Conservation (phyloP, 2,888 invertebrate genomes). For the Leucania comma region DNA sequence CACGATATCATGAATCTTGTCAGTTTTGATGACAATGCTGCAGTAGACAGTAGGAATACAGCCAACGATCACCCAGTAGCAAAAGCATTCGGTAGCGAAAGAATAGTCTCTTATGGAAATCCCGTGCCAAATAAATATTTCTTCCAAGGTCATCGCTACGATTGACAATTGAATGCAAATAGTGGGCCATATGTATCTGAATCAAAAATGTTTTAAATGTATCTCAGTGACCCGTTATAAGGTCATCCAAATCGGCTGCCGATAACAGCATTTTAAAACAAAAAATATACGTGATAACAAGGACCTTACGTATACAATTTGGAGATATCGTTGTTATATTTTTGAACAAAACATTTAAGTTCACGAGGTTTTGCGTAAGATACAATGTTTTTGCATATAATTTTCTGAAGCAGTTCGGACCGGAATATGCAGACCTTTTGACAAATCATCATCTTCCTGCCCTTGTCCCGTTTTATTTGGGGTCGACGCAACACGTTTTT, state of each 20-base stretch:
- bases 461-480: no score
- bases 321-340: not conserved
- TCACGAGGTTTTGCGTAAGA: not conserved
- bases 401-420: not conserved
- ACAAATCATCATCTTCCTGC: no score
- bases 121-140: constrained; percentile 70
- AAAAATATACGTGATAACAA: not conserved
- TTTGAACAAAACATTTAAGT: not conserved
- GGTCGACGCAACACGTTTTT: no score
- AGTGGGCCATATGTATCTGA: constrained; percentile 75
- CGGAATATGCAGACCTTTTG: not conserved
- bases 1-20: constrained; percentile 68
- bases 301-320: not conserved
- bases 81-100: constrained; percentile 79
- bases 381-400: not conserved
- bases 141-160: constrained; percentile 64
- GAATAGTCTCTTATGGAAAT: constrained; percentile 70
- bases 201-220: constrained; percentile 14
- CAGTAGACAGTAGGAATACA: constrained; percentile 69
- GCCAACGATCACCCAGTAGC: constrained; percentile 74
- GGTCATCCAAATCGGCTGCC: constrained; percentile 8
- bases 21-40: constrained; percentile 67
- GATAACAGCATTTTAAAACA: not conserved
- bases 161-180: constrained; percentile 61
- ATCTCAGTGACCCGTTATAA: not conserved